phyloP scores from a whole-genome alignment of 2,113 vertebrate genomes.

The Apaloderma vittatum region DNA sequence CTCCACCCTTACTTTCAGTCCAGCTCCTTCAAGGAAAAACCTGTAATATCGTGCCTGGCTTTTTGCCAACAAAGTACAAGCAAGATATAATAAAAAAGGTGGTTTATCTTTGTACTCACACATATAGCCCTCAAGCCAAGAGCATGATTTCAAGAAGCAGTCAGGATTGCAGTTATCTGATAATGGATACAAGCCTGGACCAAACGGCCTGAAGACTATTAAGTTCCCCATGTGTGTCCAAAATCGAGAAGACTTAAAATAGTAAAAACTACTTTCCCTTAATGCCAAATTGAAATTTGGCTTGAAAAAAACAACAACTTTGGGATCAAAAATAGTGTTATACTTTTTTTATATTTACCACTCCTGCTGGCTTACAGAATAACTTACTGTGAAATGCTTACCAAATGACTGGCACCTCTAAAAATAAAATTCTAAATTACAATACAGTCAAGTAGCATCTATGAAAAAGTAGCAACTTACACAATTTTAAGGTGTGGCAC shows the following conservation, averaged over 20 bases:
- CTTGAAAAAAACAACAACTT: background rate
- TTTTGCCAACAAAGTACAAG: background rate
- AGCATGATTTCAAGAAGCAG: background rate
- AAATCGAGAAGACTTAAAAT: background rate
- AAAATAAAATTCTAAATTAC: background rate
- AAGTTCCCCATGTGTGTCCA: background rate
- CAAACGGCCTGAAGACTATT: background rate
- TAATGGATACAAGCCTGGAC: background rate
- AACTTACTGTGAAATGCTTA: background rate
- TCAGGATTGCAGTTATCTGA: background rate
- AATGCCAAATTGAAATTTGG: background rate
- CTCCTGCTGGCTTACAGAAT: background rate
- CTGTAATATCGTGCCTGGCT: fast-evolving
- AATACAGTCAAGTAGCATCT: background rate
- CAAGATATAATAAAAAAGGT: background rate
- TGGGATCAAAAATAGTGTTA: background rate
- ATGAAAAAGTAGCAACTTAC: background rate
- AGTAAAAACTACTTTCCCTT: background rate
- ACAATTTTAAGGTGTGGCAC: background rate
- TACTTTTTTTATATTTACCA: background rate
- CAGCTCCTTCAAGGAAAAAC: background rate
- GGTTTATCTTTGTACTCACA: background rate
- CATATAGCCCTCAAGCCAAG: background rate
- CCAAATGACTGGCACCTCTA: background rate
- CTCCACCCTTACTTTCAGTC: background rate